Conservation (phyloP, 2,797 vertebrate species). For the Spatula versicolor region DNA sequence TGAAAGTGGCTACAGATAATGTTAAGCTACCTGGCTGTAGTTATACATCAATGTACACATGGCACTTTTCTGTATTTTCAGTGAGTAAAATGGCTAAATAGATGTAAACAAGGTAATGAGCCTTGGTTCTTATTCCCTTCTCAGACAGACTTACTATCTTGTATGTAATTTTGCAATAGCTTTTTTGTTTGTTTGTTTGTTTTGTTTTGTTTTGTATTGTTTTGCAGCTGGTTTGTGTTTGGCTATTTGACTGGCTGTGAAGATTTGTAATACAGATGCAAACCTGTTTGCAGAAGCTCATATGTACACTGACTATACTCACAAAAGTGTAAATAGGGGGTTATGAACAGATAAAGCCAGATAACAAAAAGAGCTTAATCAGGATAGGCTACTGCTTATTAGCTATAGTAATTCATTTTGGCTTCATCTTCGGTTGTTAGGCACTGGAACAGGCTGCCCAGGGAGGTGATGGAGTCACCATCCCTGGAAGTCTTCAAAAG, state of each 20-base stretch:
- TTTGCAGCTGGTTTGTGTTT: neutral
- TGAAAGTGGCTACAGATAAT: neutral
- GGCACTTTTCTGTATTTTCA: neutral
- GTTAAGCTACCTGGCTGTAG: neutral
- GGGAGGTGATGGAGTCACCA: too few species aligned
- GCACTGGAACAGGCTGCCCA: too few species aligned
- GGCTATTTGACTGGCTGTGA: neutral
- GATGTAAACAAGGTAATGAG: neutral
- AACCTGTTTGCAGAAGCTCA: neutral
- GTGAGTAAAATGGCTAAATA: neutral
- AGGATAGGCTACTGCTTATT: neutral
- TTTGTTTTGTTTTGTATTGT: conserved; percentile 27
- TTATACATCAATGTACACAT: neutral
- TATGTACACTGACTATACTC: neutral
- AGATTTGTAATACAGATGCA: neutral
- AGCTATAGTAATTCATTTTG: neutral
- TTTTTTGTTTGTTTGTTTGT: neutral
- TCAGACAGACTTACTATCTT: neutral
- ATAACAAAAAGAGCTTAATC: neutral
- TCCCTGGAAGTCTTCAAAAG: too few species aligned
- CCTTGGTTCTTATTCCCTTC: neutral
- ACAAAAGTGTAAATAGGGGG: neutral
- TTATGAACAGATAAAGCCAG: neutral
- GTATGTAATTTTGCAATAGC: neutral
- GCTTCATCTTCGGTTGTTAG: neutral